Evolutionary conservation across 2,797 vertebrate genomes (phyloP), one percentile per base, ranked within the genome.

Genomic region (Danionella dracula): DNA sequence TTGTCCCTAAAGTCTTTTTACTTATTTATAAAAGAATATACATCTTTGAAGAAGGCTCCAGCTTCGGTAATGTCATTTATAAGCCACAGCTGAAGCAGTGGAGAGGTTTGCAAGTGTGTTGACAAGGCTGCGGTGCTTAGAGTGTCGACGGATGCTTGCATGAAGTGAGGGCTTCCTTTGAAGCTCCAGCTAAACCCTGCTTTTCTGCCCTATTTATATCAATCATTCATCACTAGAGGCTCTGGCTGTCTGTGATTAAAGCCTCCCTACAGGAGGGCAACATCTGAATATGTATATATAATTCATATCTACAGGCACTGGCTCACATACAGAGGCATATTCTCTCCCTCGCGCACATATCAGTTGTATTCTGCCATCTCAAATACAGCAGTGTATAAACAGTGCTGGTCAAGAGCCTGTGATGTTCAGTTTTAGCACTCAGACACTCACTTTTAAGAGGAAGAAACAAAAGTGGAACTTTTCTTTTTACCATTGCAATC

Each of bases 141-240:
- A 75, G 76, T 60, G 61, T 77, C 81, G 80, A 84, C 71, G 79
- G 77, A 81, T 83, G 81, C 82, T 62, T 71, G 37, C 37, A 78
- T 74, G 54, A 79, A 76, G 81, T 19, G 32, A 46, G 60, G 80
- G 80, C 71, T 49, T 72, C 78, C 83, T 90, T 90, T 89, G 89
- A 90, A 89, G 88, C 79, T 60, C 0, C 72, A 82, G 83, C 78
- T 81, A 83, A 86, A 84, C 76, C 80, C 53, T 51, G 68, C 74
- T 83, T 80, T 80, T 87, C 80, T 78, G 87, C 83, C 86, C 89
- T 80, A 85, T 87, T 90, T 89, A 85, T 84, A 89, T 90, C 87
- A 90, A 89, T 90, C 90, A 89, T 90, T 89, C 84, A 89, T 88
- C 87, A 86, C 84, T 73, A 71, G 82, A 83, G 84, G 84, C 83